Evolutionary conservation across 2,113 vertebrate species (phyloP).

Genomic region (Eulacestoma nigropectus): DNA sequence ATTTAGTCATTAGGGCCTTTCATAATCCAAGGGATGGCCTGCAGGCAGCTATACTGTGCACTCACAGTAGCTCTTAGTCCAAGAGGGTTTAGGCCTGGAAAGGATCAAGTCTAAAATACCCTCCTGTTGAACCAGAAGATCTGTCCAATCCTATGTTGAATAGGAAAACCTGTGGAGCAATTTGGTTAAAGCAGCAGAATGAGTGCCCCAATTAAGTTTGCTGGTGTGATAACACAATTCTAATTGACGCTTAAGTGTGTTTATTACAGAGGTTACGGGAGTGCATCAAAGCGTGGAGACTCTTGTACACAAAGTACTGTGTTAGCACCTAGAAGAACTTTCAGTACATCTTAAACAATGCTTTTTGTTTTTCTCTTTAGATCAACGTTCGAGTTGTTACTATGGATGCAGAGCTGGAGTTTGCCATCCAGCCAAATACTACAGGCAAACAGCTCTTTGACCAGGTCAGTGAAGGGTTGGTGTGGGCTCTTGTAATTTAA

Average conservation of each 20-base stretch:
- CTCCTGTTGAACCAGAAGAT: background rate
- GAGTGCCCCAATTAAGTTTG: background rate
- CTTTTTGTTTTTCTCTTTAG: conserved; percentile 66
- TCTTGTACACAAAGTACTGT: background rate
- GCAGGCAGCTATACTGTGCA: background rate
- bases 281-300: background rate
- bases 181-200: background rate
- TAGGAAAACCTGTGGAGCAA: background rate
- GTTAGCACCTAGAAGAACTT: background rate
- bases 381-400: conserved; percentile 95
- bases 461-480: conserved; percentile 80
- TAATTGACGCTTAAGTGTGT: background rate
- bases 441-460: conserved; percentile 96
- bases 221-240: background rate
- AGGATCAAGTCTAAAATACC: background rate
- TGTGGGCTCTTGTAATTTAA: background rate
- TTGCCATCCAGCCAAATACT: conserved; percentile 93
- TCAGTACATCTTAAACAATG: background rate
- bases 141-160: background rate
- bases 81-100: background rate
- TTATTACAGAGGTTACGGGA: background rate
- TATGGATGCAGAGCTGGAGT: conserved; percentile 98
- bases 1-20: conserved; percentile 50
- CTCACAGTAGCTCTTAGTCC: background rate
- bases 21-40: conserved; percentile 16